These are phyloP conservation scores for Drosophila leonis DNA, from an alignment of 2,888 invertebrate species.

Conservation along the genomic window DNA sequence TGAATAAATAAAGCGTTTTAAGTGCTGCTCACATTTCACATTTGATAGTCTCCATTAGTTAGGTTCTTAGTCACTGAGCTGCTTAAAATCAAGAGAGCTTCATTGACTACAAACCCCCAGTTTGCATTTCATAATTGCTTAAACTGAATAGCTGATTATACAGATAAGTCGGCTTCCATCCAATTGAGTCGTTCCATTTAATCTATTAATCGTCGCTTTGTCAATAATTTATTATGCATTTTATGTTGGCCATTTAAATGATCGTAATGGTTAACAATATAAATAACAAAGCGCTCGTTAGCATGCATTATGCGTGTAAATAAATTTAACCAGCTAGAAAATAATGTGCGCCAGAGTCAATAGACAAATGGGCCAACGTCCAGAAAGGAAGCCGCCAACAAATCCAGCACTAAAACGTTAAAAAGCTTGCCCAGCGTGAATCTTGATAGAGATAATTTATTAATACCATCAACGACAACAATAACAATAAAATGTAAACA, in stretches of 20 bases:
- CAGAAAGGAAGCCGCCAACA: slow-evolving; percentile 37
- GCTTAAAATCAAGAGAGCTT: background rate
- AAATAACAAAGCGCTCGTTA: slow-evolving; percentile 74
- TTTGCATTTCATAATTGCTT: background rate
- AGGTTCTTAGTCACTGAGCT: background rate
- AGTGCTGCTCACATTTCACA: background rate
- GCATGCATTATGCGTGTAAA: slow-evolving; percentile 70
- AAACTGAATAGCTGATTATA: background rate
- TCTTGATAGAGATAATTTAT: slow-evolving; percentile 81
- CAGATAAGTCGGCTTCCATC: background rate
- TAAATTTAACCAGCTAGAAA: slow-evolving; percentile 80
- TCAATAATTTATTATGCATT: slow-evolving; percentile 57
- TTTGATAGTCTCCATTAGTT: background rate
- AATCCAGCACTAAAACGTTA: slow-evolving; percentile 59
- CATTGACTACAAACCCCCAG: background rate
- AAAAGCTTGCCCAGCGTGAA: slow-evolving; percentile 57
- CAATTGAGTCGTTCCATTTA: slow-evolving; percentile 16
- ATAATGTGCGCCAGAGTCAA: slow-evolving; percentile 68
- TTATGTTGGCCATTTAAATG: slow-evolving; percentile 46
- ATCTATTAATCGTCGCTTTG: slow-evolving; percentile 20
- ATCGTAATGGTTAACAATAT: slow-evolving; percentile 53
- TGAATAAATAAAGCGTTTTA: slow-evolving; percentile 1
- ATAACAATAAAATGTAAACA: slow-evolving; percentile 81
- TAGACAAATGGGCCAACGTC: slow-evolving; percentile 68
- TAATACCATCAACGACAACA: slow-evolving; percentile 81